phyloP scores from a whole-genome alignment of 2,888 invertebrate species.

The Isoperla grammatica region DNA sequence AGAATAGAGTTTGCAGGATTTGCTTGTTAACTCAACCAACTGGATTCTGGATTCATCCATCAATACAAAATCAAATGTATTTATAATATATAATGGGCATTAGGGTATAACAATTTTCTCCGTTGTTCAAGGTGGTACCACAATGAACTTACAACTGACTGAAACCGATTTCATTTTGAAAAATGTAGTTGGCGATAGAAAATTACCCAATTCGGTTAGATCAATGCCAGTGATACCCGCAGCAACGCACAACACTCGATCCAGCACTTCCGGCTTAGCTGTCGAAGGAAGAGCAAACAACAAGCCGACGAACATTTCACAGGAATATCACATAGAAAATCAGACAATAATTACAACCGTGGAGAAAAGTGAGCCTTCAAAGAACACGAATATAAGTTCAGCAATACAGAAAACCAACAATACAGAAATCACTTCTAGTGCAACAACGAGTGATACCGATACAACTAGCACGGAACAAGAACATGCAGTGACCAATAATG shows the following conservation, averaged over 20 bases:
- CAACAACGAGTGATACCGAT: constrained; percentile 26
- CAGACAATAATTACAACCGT: not conserved
- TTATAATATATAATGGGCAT: too few relatives aligned
- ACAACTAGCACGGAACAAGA: constrained; percentile 9
- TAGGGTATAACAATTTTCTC: constrained; percentile 17
- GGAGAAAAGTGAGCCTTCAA: constrained; percentile 19
- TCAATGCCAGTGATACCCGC: constrained; percentile 14
- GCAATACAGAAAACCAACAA: not conserved
- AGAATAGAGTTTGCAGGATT: too few relatives aligned
- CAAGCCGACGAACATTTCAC: not conserved
- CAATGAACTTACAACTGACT: constrained; percentile 47
- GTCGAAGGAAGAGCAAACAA: not conserved
- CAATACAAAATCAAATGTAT: too few relatives aligned
- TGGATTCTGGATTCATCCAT: too few relatives aligned
- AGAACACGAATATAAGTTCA: constrained; percentile 17
- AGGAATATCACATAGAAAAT: too few relatives aligned
- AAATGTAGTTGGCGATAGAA: not conserved
- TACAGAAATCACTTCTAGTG: constrained; percentile 28
- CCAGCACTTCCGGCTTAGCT: not conserved
- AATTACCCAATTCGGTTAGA: constrained; percentile 12
- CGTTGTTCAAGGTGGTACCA: constrained; percentile 45
- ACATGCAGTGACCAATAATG: not conserved
- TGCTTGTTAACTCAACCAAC: too few relatives aligned
- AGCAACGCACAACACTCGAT: not conserved
- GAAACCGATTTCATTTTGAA: constrained; percentile 41